phyloP scores from a whole-genome alignment of 1,140 invertebrate species.

The Helicorthomorpha holstii region DNA sequence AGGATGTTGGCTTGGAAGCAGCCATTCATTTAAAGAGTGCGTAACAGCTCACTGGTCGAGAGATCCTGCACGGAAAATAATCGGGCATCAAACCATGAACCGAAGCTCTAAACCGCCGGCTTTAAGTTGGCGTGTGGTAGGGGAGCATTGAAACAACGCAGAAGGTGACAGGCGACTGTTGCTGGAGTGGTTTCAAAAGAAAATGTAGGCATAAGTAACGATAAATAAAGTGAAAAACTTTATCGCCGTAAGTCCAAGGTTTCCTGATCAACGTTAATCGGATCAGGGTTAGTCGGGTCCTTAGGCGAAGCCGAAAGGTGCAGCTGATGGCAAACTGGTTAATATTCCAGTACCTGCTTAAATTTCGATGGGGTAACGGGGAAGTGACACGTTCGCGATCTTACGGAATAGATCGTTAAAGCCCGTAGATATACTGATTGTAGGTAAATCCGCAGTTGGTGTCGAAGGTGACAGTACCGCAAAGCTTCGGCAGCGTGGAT shows the following conservation, averaged over 20 bases:
- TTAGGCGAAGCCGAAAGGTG: constrained; percentile 25
- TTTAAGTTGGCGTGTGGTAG: constrained; percentile 15
- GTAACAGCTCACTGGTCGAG: constrained; percentile 29
- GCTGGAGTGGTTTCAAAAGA: constrained; percentile 23
- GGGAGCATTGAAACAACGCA: constrained; percentile 17
- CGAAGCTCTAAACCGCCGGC: constrained; percentile 21
- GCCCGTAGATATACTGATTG: too few species aligned
- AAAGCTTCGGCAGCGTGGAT: too few species aligned
- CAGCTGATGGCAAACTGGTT: constrained; percentile 25
- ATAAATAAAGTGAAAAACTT: constrained; percentile 22
- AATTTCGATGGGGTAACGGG: too few species aligned
- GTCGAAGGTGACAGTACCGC: too few species aligned
- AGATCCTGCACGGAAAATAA: constrained; percentile 23
- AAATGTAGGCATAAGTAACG: constrained; percentile 26
- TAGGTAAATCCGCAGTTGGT: too few species aligned
- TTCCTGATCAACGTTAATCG: constrained; percentile 23
- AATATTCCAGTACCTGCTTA: constrained; percentile 20
- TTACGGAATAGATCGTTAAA: too few species aligned
- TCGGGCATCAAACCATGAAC: constrained; percentile 19
- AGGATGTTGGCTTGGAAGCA: constrained; percentile 29
- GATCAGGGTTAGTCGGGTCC: constrained; percentile 22
- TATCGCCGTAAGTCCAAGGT: constrained; percentile 22
- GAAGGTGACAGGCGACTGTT: constrained; percentile 17
- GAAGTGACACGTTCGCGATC: too few species aligned
- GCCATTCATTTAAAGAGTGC: constrained; percentile 28